Conservation (phyloP, 2,113 vertebrate genomes). For the Neogobius melanostomus region DNA sequence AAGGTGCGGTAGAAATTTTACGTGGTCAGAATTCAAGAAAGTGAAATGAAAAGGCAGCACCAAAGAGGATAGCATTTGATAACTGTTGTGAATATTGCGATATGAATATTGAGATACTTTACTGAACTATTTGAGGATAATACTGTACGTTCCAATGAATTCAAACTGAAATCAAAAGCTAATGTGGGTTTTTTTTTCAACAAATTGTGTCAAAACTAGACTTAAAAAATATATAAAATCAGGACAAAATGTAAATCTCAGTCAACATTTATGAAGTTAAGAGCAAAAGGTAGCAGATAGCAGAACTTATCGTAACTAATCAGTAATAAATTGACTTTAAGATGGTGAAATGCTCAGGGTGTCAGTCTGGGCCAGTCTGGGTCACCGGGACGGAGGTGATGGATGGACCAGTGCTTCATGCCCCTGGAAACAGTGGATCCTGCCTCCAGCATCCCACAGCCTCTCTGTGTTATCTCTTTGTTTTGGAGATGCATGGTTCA, state of each 20-base stretch:
- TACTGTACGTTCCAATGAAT: no score
- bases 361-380: conserved; percentile 3
- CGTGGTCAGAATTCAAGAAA: background rate
- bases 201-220: no score
- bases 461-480: conserved; percentile 6
- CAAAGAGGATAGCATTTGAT: background rate
- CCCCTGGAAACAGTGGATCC: conserved; percentile 14
- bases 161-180: no score
- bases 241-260: no score
- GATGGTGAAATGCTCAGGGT: conserved; percentile 22
- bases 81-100: no score
- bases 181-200: no score
- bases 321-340: conserved; percentile 9
- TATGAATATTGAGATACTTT: no score
- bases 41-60: background rate
- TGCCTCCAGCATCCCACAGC: background rate
- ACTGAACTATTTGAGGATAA: no score
- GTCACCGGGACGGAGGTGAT: conserved; percentile 31
- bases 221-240: no score
- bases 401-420: conserved; percentile 44
- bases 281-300: no score
- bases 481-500: background rate
- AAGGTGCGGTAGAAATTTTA: conserved; percentile 4
- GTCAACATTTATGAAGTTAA: no score
- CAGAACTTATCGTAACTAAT: no score